phyloP scores from a whole-genome alignment of 2,888 invertebrate species.

The Ormyrus labotus region DNA sequence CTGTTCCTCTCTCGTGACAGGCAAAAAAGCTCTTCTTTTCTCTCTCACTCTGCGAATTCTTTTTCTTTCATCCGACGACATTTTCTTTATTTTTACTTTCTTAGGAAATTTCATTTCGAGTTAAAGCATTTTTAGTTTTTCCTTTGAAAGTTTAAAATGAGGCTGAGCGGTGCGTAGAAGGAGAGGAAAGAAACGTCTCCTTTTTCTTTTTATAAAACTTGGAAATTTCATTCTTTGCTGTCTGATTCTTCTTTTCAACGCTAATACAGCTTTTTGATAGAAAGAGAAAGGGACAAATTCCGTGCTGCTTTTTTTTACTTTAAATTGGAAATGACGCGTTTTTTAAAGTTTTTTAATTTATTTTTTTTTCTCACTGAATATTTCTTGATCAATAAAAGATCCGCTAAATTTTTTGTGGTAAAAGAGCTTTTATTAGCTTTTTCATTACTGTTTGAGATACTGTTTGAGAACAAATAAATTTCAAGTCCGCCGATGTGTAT shows the following conservation, averaged over 20 bases:
- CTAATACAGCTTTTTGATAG: conserved; percentile 32
- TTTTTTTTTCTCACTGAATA: conserved; percentile 25
- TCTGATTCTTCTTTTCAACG: conserved; percentile 47
- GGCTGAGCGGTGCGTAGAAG: conserved; percentile 51
- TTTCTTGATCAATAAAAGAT: background rate
- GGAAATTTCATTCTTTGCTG: conserved; percentile 10
- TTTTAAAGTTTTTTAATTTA: conserved; percentile 44
- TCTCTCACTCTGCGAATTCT: background rate
- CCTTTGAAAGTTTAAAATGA: conserved; percentile 69
- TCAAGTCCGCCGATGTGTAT: conserved; percentile 4
- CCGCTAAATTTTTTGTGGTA: conserved; percentile 34
- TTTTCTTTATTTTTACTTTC: conserved; percentile 54
- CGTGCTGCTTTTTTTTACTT: conserved; percentile 20
- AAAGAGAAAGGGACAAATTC: conserved; percentile 46
- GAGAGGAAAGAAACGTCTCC: conserved; percentile 43
- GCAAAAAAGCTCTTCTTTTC: conserved; percentile 36
- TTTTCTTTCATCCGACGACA: conserved; percentile 15
- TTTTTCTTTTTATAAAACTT: conserved; percentile 30
- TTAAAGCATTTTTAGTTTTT: conserved; percentile 74
- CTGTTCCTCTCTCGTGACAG: conserved; percentile 11
- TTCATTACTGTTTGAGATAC: background rate
- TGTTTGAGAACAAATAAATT: conserved; percentile 36
- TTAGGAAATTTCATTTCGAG: conserved; percentile 74
- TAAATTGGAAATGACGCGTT: background rate
- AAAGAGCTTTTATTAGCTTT: conserved; percentile 23